Evolutionary conservation across 2,888 invertebrate species (phyloP), one percentile per base, ranked within the genome.

Genomic region (Trichogramma dendrolimi): DNA sequence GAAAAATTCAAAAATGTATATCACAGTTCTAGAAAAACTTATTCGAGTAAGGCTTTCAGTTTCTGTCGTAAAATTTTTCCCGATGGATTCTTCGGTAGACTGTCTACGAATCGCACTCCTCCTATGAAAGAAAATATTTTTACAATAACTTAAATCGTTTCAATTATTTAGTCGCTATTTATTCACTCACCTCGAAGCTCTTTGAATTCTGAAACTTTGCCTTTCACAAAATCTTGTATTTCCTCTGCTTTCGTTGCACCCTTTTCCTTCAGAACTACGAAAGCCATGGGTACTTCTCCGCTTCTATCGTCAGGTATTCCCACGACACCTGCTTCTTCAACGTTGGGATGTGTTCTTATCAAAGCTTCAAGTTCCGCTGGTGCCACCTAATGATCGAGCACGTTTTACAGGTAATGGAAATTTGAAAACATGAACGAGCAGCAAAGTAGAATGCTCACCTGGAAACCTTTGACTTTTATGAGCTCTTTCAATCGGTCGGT

Each of bases 341-440:
- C 83, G 40, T 83, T 84, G 0, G 91, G 89, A 77, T 91, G 89
- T 50, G 84, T 83, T 62, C 89, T 83, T 1, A 93, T 73, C 4
- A 91, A 72, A 56, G 83, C 86, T 78, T 95, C 95, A 40, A 95
- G 77, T 78, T 95, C 95, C 0, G 94, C 94, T 27, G 95, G 95
- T 7, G 94, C 87, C 6, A 95, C 94, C 86, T 93, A 44, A n/a
- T 48, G 39, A 47, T 56, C 4, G 5, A 55, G n/a, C 1, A 6
- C 27, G 39, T 7, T 5, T 4, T 6, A n/a, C 5, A 14, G 48
- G 48, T 47, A 48, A 48, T 4, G 48, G 5, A 48, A 6, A 4
- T 6, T 47, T 7, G 6, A 27, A 27, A 27, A 27, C 27, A 3
- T 27, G 27, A 27, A 27, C 27, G 27, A 27, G 27, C 27, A 27